Evolutionary conservation across 2,797 vertebrate genomes (phyloP).

Genomic region (Coilia nasus): DNA sequence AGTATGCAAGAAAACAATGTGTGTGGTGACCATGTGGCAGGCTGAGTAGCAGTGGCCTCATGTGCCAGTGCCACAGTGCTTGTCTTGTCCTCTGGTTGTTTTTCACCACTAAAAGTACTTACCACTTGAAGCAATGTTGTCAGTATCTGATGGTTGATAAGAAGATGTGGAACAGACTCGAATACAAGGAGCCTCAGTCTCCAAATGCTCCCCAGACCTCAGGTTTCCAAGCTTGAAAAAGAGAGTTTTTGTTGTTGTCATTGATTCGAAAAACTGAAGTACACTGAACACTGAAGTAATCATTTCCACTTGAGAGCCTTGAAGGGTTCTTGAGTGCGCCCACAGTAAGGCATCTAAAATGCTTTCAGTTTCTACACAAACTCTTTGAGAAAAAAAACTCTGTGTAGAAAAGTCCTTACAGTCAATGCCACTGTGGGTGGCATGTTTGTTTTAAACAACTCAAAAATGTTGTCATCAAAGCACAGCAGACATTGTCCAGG

Average conservation of each 20-base stretch:
- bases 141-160: background rate
- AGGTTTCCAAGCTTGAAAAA: background rate
- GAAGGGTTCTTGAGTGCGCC: too few species aligned
- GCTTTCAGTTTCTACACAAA: too few species aligned
- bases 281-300: background rate
- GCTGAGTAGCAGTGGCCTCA: background rate
- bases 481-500: background rate
- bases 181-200: background rate
- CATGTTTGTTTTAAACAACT: background rate
- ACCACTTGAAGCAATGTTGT: background rate
- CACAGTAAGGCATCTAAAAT: too few species aligned
- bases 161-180: background rate
- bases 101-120: background rate
- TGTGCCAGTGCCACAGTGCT: background rate
- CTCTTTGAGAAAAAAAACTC: background rate
- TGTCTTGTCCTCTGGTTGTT: background rate
- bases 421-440: background rate
- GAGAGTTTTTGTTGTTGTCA: background rate
- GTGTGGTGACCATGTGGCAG: background rate
- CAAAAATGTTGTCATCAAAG: background rate
- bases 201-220: background rate
- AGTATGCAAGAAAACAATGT: too few species aligned
- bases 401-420: background rate
- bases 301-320: background rate
- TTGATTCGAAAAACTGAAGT: background rate